phyloP scores from a whole-genome alignment of 2,797 vertebrate genomes.

The Melanogrammus aeglefinus region DNA sequence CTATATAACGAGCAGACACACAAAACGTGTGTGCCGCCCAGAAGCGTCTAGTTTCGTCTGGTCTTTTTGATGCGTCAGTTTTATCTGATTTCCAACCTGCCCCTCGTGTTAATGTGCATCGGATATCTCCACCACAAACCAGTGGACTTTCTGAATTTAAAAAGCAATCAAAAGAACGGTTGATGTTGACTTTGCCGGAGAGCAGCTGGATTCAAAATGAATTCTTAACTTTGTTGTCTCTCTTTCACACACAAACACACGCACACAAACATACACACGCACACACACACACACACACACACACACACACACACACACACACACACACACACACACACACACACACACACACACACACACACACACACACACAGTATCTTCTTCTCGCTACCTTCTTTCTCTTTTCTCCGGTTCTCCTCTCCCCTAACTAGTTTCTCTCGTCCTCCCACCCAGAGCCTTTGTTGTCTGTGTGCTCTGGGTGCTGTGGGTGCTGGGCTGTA shows the following conservation, averaged over 20 bases:
- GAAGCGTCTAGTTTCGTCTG: neutral
- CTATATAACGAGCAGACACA: neutral
- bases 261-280: neutral
- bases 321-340: neutral
- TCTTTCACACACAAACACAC: neutral
- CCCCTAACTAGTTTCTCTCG: slow-evolving; percentile 43
- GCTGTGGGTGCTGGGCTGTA: slow-evolving; percentile 74
- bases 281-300: slow-evolving; percentile 40
- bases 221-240: slow-evolving; percentile 11
- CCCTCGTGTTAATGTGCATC: neutral
- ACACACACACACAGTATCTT: slow-evolving; percentile 42
- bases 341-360: slow-evolving; percentile 21
- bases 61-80: neutral
- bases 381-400: slow-evolving; percentile 20
- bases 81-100: neutral
- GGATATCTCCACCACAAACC: slow-evolving; percentile 25
- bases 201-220: slow-evolving; percentile 47
- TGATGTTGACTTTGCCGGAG: slow-evolving; percentile 45
- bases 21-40: neutral
- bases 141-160: slow-evolving; percentile 55
- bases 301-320: neutral
- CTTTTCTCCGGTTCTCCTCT: slow-evolving; percentile 20
- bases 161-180: slow-evolving; percentile 61
- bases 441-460: slow-evolving; percentile 46
- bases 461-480: slow-evolving; percentile 76